These are phyloP conservation scores for Mastomys coucha DNA, from an alignment of 2,113 vertebrate genomes.

Conservation along the genomic window DNA sequence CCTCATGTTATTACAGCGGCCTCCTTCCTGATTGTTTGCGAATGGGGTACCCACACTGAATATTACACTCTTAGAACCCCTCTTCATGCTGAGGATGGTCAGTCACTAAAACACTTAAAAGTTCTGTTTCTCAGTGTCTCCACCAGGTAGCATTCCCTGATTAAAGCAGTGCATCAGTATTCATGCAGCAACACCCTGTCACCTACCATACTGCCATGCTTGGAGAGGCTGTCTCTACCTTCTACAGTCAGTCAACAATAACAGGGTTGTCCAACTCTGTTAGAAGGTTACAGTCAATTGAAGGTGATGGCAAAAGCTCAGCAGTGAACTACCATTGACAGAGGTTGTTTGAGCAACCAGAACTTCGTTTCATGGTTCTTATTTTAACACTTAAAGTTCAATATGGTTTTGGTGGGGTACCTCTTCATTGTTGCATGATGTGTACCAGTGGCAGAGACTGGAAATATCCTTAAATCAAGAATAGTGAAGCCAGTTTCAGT, in stretches of 20 bases:
- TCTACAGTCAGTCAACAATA: not conserved
- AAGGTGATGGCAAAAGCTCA: not conserved
- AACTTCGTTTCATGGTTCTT: not conserved
- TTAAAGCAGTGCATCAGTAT: not conserved
- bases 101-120: not conserved
- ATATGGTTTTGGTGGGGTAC: not conserved
- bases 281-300: not conserved
- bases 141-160: fast-evolving
- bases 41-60: no score
- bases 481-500: not conserved
- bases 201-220: not conserved
- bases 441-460: not conserved
- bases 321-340: not conserved
- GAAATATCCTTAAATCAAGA: constrained; percentile 31
- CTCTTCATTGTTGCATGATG: not conserved
- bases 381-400: not conserved
- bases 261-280: not conserved
- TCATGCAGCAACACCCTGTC: not conserved
- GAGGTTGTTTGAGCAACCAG: not conserved
- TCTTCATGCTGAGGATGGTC: no score
- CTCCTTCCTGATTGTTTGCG: no score
- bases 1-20: no score
- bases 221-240: fast-evolving
- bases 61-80: no score
- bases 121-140: fast-evolving